Conservation (phyloP, 1,140 invertebrate genomes). For the Scaptomyza hsui region DNA sequence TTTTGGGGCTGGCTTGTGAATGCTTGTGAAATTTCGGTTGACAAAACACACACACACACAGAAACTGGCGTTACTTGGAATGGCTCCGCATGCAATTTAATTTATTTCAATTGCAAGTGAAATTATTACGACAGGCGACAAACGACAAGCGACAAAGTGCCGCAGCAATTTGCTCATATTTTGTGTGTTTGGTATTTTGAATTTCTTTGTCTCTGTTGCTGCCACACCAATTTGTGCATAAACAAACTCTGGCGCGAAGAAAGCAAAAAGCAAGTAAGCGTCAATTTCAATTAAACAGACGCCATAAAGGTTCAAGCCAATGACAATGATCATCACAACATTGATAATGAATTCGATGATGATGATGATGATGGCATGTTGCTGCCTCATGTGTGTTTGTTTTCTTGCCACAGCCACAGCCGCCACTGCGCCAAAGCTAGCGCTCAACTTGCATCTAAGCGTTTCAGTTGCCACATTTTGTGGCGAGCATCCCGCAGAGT, state of each 20-base stretch:
- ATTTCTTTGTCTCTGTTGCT: conserved; percentile 29
- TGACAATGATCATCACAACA: conserved; percentile 2
- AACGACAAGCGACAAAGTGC: conserved; percentile 63
- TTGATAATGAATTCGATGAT: neutral
- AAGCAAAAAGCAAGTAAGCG: conserved; percentile 64
- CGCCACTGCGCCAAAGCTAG: conserved; percentile 36
- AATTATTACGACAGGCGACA: conserved; percentile 71
- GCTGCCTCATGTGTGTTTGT: conserved; percentile 19
- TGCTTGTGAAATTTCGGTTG: conserved; percentile 53
- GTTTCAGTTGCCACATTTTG: conserved; percentile 3
- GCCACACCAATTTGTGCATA: conserved; percentile 57
- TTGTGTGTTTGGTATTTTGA: conserved; percentile 32
- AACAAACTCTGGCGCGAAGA: conserved; percentile 68
- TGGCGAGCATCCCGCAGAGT: no score
- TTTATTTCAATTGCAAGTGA: conserved; percentile 79
- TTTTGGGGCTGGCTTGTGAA: conserved; percentile 30
- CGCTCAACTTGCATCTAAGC: conserved; percentile 34
- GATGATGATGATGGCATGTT: conserved; percentile 2
- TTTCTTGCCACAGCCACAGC: conserved; percentile 40
- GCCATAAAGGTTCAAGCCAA: conserved; percentile 21
- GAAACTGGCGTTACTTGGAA: conserved; percentile 48
- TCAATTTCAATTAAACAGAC: conserved; percentile 81
- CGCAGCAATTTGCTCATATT: conserved; percentile 63
- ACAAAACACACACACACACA: conserved; percentile 60
- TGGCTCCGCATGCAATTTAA: conserved; percentile 79